phyloP scores from a whole-genome alignment of 2,888 invertebrate genomes.

The Apodemia mormo region DNA sequence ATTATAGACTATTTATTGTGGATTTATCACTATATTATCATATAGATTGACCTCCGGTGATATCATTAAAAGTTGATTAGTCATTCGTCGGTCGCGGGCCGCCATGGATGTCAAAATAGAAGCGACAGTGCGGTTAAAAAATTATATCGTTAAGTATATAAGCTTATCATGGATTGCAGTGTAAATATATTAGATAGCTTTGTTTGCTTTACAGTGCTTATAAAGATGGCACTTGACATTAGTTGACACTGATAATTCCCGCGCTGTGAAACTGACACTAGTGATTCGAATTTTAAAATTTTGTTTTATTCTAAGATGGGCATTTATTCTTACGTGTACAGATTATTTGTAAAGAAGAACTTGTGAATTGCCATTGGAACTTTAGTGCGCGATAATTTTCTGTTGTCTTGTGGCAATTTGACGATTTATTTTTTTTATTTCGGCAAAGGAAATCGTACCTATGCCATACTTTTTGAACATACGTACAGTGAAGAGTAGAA shows the following conservation, averaged over 20 bases:
- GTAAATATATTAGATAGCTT: conserved; percentile 26
- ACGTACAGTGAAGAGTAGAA: conserved; percentile 59
- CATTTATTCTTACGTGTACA: conserved; percentile 70
- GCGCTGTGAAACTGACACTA: conserved; percentile 26
- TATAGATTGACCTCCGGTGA: conserved; percentile 13
- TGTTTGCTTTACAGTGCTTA: conserved; percentile 29
- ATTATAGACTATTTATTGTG: conserved; percentile 10
- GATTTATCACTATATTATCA: conserved; percentile 10
- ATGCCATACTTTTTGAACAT: conserved; percentile 68
- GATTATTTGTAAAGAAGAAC: conserved; percentile 71
- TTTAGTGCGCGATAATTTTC: conserved; percentile 24
- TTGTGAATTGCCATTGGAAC: conserved; percentile 19
- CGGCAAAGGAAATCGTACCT: conserved; percentile 64
- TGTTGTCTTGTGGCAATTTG: conserved; percentile 4
- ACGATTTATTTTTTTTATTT: conserved; percentile 21
- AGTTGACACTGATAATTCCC: conserved; percentile 27
- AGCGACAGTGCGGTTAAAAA: conserved; percentile 37
- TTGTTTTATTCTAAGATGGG: conserved; percentile 57
- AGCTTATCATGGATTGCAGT: conserved; percentile 24
- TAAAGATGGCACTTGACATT: conserved; percentile 25
- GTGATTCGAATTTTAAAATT: conserved; percentile 21
- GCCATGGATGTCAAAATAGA: conserved; percentile 38
- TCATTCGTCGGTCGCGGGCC: conserved; percentile 37
- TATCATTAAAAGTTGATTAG: conserved; percentile 38
- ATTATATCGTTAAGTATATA: conserved; percentile 21